Percentiles rank a stretch among this genome's conserved stretches.
These are phyloP conservation scores for Diorhabda sublineata DNA, from an alignment of 1,140 invertebrate species.

Conservation along the genomic window DNA sequence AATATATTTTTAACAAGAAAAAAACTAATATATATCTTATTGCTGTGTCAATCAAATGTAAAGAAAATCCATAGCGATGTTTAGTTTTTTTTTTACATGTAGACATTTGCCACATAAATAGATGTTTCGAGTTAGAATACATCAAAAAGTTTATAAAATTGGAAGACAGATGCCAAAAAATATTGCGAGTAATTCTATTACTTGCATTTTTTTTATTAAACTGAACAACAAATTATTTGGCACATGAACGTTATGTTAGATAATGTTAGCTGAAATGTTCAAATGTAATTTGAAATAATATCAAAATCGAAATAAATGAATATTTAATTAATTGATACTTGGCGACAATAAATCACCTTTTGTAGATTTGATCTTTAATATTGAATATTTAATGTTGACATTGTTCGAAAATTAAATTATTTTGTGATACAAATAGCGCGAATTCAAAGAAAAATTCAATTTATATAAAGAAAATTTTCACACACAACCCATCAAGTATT, in stretches of 20 bases:
- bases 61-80: not conserved
- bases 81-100: not conserved
- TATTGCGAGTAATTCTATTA: constrained; percentile 11
- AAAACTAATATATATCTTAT: not conserved
- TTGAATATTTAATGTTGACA: too few species aligned
- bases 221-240: constrained; percentile 10
- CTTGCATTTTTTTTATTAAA: constrained; percentile 5
- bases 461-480: too few species aligned
- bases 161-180: constrained; percentile 13
- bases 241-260: constrained; percentile 8
- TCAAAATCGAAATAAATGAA: too few species aligned
- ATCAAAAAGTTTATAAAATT: constrained; percentile 10
- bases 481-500: too few species aligned
- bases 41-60: not conserved
- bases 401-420: too few species aligned
- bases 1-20: constrained; percentile 3
- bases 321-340: too few species aligned
- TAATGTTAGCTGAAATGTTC: not conserved
- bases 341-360: too few species aligned
- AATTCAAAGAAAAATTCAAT: too few species aligned
- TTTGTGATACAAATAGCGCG: too few species aligned
- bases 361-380: too few species aligned
- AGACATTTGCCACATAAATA: not conserved
- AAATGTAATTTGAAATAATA: not conserved
- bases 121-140: not conserved